These are phyloP conservation scores for Chaetops frenatus DNA, from an alignment of 2,113 vertebrate species.

Conservation along the genomic window DNA sequence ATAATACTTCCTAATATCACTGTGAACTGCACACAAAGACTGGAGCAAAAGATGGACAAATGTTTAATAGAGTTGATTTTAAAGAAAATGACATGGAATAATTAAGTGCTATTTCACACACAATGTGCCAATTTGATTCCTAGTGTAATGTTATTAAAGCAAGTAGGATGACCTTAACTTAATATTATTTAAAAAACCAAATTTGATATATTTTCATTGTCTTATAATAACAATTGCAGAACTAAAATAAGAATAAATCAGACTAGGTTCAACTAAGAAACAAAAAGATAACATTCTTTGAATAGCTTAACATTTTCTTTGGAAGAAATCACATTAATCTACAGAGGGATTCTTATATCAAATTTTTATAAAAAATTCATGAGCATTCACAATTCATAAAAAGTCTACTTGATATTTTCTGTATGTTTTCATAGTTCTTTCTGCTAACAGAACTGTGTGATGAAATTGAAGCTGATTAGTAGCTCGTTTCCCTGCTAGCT, in stretches of 20 bases:
- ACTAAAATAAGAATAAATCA: neutral
- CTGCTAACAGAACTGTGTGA: neutral
- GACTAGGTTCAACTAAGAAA: neutral
- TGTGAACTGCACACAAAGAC: neutral
- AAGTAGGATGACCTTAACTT: neutral
- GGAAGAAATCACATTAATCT: neutral
- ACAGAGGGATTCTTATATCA: neutral
- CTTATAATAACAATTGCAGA: neutral
- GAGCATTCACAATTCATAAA: neutral
- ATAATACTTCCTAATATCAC: neutral
- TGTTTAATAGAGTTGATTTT: neutral
- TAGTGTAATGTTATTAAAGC: neutral
- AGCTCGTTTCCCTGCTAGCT: neutral
- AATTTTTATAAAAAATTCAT: neutral
- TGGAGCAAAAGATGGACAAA: neutral
- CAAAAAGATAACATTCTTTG: neutral
- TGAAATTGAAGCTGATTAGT: neutral
- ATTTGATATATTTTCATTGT: neutral
- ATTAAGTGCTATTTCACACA: neutral
- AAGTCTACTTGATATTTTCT: neutral
- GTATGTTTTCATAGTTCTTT: neutral
- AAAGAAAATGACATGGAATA: neutral
- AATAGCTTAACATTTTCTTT: neutral
- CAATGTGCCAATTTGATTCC: neutral
- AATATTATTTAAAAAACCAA: neutral